Evolutionary conservation across 2,113 vertebrate genomes (phyloP).

Genomic region (Pachycephala philippinensis): DNA sequence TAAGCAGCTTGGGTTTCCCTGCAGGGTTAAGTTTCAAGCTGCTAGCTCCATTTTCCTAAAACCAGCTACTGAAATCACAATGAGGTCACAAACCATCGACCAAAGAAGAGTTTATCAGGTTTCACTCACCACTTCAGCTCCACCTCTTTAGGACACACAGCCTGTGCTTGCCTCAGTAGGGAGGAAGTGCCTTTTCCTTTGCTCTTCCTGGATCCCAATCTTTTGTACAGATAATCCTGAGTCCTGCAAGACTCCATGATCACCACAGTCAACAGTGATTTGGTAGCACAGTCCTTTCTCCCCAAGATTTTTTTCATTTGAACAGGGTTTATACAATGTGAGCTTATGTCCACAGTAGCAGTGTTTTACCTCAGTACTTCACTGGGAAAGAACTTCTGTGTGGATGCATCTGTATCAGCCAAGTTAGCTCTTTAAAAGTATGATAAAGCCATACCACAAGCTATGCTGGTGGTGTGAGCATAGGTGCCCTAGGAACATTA

Average conservation of each 20-base stretch:
- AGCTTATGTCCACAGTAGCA: neutral
- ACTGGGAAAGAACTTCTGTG: neutral
- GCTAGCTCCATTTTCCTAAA: neutral
- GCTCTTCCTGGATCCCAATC: neutral
- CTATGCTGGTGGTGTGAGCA: neutral
- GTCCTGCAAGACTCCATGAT: neutral
- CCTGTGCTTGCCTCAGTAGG: neutral
- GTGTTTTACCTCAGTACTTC: neutral
- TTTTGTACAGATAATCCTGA: neutral
- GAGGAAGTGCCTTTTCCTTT: neutral
- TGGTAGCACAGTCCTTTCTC: neutral
- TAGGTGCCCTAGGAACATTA: neutral
- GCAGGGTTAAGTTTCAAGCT: neutral
- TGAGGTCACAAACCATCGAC: neutral
- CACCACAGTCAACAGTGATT: neutral
- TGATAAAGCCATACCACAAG: neutral
- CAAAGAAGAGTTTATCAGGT: neutral
- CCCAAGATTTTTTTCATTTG: neutral
- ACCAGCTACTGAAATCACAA: neutral
- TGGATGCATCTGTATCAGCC: neutral
- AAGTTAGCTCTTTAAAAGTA: neutral
- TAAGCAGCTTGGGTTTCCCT: neutral
- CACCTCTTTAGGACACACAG: neutral
- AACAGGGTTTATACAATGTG: rapidly evolving
- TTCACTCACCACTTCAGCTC: neutral